Base-by-base conservation (phyloP, 2,113 vertebrate genomes). In the Pollachius pollachius region DNA sequence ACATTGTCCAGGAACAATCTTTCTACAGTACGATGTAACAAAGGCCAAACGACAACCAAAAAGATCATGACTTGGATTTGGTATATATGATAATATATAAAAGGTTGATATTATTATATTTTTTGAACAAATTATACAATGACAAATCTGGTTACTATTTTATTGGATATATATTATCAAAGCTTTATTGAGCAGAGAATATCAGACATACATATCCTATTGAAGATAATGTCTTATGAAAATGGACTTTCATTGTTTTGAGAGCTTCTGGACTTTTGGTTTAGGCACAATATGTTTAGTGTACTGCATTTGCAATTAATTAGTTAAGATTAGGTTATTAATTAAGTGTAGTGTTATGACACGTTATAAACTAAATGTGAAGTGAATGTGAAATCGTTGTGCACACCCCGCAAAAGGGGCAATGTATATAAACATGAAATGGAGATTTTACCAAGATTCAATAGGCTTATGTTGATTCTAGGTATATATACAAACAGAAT, bases 351-450 rank as follows among this genome's bases (percentile, higher is more conserved):
- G 54, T 57, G 54, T n/a, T 5, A 57, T n/a, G 54, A 57, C 6
- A 57, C 17, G 54, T 57, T 57, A 57, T 57, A 57, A n/a, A 57
- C 54, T 57, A 57, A 57, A 57, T 57, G 54, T 57, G 15, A 57
- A n/a, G 54, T 57, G 54, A 57, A n/a, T n/a, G 54, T 57, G 54
- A 57, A 57, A 16, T 57, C 4, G 54, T 57, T 16, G 54, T 57
- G 15, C n/a, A 57, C 54, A 17, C 5, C 17, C 41, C 54, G 16
- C 54, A 57, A 57, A 17, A 6, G 2, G 15, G 54, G 54, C 17
- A n/a, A n/a, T 57, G 54, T 57, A 57, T 57, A 57, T 57, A 57
- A 57, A 57, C 54, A 57, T 57, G 15, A 57, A 57, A 17, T 48
- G 41, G 15, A 3, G 16, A 13, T 57, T 57, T 16, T 57, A 57